Conservation (phyloP, 2,113 vertebrate genomes). For the Coturnix japonica region DNA sequence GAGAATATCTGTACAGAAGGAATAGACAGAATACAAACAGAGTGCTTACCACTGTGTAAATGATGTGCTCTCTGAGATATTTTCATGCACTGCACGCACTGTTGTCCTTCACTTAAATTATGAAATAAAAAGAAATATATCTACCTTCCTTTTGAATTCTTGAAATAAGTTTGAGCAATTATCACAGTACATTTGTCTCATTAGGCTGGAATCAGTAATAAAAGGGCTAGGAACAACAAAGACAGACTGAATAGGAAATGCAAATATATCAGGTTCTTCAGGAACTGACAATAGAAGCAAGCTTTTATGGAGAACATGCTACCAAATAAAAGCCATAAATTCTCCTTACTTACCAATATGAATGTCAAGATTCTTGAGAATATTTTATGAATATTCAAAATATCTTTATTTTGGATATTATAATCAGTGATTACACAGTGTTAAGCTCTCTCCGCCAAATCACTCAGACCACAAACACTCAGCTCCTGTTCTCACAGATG, state of each 20-base stretch:
- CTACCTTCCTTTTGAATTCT: conserved; percentile 71
- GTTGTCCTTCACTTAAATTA: conserved; percentile 75
- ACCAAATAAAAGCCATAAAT: conserved; percentile 45
- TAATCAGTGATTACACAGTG: not conserved
- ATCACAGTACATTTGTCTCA: conserved; percentile 58
- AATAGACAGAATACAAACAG: conserved; percentile 65
- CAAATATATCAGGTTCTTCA: conserved; percentile 20
- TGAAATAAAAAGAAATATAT: conserved; percentile 74
- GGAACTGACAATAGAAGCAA: not conserved
- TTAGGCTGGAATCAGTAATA: conserved; percentile 67
- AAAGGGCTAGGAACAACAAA: conserved; percentile 47
- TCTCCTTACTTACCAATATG: not conserved
- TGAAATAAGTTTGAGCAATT: conserved; percentile 74
- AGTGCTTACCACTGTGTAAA: conserved; percentile 58
- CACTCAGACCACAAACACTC: not conserved
- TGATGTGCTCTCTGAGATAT: conserved; percentile 60
- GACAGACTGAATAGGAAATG: conserved; percentile 46
- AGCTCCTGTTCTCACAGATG: not conserved
- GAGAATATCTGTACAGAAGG: conserved; percentile 65
- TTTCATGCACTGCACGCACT: conserved; percentile 40
- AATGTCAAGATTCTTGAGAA: conserved; percentile 16
- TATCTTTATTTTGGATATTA: conserved; percentile 16
- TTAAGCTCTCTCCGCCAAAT: not conserved
- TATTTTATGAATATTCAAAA: not conserved
- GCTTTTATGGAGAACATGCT: conserved; percentile 23